These are phyloP conservation scores for Myripristis jacobus DNA, from an alignment of 2,797 vertebrate genomes.

Conservation along the genomic window DNA sequence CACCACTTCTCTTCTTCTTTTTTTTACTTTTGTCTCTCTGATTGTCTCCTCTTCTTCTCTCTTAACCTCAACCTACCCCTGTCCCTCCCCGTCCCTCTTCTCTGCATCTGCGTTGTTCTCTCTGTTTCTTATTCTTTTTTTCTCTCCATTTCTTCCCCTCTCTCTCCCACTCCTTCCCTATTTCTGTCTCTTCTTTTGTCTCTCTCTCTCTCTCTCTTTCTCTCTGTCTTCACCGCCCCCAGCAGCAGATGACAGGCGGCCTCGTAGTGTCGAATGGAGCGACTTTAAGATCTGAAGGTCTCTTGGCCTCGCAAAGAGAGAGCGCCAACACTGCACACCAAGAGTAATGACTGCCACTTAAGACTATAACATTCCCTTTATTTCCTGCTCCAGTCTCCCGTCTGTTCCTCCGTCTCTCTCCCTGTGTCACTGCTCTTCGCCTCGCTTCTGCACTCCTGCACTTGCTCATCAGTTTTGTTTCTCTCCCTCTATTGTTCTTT, in stretches of 20 bases:
- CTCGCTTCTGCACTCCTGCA: not conserved
- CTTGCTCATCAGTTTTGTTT: not conserved
- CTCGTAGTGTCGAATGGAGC: slow-evolving; percentile 76
- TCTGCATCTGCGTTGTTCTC: not conserved
- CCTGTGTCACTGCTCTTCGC: slow-evolving; percentile 8
- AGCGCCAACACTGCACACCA: slow-evolving; percentile 47
- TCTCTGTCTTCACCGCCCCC: slow-evolving; percentile 43
- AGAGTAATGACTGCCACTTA: slow-evolving; percentile 70
- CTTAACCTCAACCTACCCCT: not conserved
- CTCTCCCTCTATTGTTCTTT: not conserved
- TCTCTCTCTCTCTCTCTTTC: slow-evolving; percentile 29
- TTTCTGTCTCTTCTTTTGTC: not conserved
- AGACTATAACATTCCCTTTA: slow-evolving; percentile 29
- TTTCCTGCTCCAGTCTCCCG: not conserved
- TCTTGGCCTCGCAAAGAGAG: slow-evolving; percentile 62
- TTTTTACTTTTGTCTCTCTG: not conserved
- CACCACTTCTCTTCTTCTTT: not conserved
- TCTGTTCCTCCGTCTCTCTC: slow-evolving; percentile 8
- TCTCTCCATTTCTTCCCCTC: slow-evolving; percentile 24
- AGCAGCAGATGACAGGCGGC: slow-evolving; percentile 71
- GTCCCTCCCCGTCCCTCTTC: not conserved
- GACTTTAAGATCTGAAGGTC: slow-evolving; percentile 79
- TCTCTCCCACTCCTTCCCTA: slow-evolving; percentile 35
- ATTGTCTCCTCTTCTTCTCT: not conserved
- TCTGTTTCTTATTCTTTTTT: not conserved